Evolutionary conservation across 92 coral and sea anemone species (phyloP), one percentile per base, ranked within the genome.

Genomic region (Palythoa grandis): DNA sequence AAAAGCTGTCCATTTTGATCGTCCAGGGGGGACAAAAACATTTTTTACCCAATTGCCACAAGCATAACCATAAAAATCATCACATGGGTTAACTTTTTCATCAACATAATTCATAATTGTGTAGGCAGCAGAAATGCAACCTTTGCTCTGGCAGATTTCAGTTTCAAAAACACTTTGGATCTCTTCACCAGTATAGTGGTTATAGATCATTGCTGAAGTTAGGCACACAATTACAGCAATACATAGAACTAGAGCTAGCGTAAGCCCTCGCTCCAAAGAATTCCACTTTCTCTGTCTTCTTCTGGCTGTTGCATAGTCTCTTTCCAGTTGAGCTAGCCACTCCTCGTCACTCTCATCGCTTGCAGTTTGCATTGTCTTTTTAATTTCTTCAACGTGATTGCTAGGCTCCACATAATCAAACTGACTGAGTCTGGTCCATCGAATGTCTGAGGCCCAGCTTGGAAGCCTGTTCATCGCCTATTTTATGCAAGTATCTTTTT

Each of bases 281-380:
- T 93, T 92, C 93, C 98, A 95, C 17, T 91, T 86, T 5, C 96
- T 87, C 86, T 93, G 94, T 20, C 92, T 74, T 77, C 92, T 92
- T 70, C 99, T 85, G 19, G 99, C 93, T 14, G 92, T 88, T 40
- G 98, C 99, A 83, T 96, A 96, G 56, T 96, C 99, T 82, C 93
- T 69, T 65, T 96, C 99, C 3, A 96, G 94, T 65, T 96, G 99
- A 16, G 98, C 98, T 29, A 96, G 37, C 99, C 99, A 96, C 48
- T 95, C 99, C 25, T 96, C 99, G 53, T 96, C 99, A 15, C 98
- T 94, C 24, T 94, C 98, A 72, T 96, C 99, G 83, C 97, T 96
- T 11, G 90, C 98, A 14, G 88, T 93, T 17, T 91, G 92, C 19
- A 89, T 61, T n/a, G 90, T 73, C 78, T 89, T 91, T 76, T 91